Conservation (phyloP, 2,113 vertebrate species). For the Chaetura pelagica region DNA sequence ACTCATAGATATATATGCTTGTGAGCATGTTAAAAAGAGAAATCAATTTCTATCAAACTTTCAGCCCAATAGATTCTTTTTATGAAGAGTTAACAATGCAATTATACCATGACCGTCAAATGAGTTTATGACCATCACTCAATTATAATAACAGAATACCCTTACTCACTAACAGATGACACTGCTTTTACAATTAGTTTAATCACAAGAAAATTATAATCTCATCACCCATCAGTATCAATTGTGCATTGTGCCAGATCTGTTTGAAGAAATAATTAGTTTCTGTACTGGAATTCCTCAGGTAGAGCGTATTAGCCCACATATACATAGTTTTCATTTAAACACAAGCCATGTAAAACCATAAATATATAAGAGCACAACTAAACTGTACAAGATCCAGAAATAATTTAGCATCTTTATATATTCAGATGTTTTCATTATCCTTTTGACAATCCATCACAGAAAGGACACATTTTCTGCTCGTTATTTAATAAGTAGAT, state of each 20-base stretch:
- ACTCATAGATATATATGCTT: neutral
- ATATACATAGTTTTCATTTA: neutral
- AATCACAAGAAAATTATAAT: neutral
- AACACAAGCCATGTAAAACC: neutral
- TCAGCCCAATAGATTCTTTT: neutral
- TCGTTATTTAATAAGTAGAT: neutral
- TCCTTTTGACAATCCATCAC: neutral
- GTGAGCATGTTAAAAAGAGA: neutral
- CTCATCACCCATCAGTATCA: neutral
- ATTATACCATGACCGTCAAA: neutral
- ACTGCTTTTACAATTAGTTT: neutral
- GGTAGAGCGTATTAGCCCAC: neutral
- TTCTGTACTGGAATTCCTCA: neutral
- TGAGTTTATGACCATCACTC: neutral
- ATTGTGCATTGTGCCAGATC: neutral
- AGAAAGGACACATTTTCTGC: neutral
- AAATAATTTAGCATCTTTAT: neutral
- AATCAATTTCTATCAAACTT: neutral
- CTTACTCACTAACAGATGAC: neutral
- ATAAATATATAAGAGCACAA: neutral
- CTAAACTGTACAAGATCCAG: neutral
- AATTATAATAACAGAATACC: neutral
- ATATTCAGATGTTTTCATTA: neutral
- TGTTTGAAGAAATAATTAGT: constrained; percentile 31
- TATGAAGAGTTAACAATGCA: neutral